These are phyloP conservation scores for Gavialis gangeticus DNA, from an alignment of 2,113 vertebrate genomes.

Conservation along the genomic window DNA sequence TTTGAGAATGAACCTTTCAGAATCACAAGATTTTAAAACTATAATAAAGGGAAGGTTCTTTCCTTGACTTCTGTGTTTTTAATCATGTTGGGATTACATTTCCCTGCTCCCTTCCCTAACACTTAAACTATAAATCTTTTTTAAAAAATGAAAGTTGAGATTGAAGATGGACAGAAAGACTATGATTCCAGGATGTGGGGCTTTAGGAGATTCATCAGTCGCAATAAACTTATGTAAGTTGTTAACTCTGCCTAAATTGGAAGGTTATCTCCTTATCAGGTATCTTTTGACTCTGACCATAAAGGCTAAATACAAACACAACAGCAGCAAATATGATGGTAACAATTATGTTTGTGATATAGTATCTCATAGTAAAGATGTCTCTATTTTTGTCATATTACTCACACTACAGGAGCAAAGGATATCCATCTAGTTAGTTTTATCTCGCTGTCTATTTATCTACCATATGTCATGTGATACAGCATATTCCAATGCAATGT, in stretches of 20 bases:
- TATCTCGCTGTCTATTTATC: conserved; percentile 29
- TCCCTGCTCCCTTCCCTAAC: conserved; percentile 7
- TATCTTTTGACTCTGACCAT: conserved; percentile 15
- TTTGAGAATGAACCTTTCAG: background rate
- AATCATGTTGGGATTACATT: background rate
- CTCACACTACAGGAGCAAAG: background rate
- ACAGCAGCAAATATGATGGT: background rate
- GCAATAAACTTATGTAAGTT: background rate
- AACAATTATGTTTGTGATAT: background rate
- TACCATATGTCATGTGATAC: conserved; percentile 19
- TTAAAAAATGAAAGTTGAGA: conserved; percentile 5
- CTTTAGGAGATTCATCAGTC: background rate
- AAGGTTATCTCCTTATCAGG: background rate
- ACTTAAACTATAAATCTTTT: background rate
- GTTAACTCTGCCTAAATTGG: background rate
- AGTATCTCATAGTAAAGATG: background rate
- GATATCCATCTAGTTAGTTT: conserved; percentile 15
- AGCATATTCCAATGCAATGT: background rate
- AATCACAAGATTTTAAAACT: conserved; percentile 13
- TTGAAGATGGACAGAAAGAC: background rate
- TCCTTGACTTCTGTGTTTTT: conserved; percentile 5
- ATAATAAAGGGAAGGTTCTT: background rate
- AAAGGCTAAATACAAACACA: conserved; percentile 13
- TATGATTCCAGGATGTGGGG: background rate
- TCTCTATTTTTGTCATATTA: conserved; percentile 5